phyloP scores from a whole-genome alignment of 2,113 vertebrate genomes.

The Boleophthalmus pectinirostris region DNA sequence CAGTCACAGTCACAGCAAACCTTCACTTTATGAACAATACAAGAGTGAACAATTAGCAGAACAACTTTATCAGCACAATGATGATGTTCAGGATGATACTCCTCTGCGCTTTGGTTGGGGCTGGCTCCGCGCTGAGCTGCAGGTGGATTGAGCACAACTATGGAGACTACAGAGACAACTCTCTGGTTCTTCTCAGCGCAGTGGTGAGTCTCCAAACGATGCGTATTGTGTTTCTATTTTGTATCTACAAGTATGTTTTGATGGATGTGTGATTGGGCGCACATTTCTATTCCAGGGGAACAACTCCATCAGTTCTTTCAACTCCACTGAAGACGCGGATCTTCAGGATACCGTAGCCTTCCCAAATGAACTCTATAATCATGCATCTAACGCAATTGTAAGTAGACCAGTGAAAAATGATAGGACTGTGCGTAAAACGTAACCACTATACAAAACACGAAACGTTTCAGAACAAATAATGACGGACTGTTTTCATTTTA shows the following conservation, averaged over 20 bases:
- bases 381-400: conserved; percentile 36
- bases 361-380: conserved; percentile 38
- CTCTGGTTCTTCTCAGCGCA: conserved; percentile 25
- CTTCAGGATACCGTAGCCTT: conserved; percentile 24
- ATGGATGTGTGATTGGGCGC: not conserved
- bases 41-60: not conserved
- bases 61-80: not conserved
- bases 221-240: not conserved
- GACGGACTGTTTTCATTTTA: conserved; percentile 22
- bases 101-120: conserved; percentile 28
- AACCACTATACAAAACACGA: no score
- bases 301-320: conserved; percentile 29
- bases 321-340: conserved; percentile 23
- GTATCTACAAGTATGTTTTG: not conserved
- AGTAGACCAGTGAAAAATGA: conserved; percentile 8
- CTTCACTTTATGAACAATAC: not conserved
- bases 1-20: conserved; percentile 6
- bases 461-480: not conserved
- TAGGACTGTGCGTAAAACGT: not conserved
- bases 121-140: conserved; percentile 50
- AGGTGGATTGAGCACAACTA: conserved; percentile 63
- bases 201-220: conserved; percentile 53
- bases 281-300: conserved; percentile 12
- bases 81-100: conserved; percentile 42
- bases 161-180: conserved; percentile 28